Conservation (phyloP, 2,113 vertebrate genomes). For the Neotragus pygmaeus region DNA sequence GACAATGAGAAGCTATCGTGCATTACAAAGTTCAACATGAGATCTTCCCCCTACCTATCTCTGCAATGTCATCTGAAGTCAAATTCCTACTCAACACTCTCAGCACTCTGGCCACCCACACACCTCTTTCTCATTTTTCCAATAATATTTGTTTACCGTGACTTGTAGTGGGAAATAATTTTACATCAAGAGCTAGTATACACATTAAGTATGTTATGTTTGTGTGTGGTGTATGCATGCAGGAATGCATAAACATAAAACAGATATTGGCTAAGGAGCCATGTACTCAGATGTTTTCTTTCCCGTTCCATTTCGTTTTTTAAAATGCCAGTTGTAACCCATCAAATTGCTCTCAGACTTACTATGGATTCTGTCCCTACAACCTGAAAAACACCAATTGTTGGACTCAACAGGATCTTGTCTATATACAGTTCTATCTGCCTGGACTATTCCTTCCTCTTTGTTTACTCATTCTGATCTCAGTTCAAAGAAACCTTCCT, state of each 20-base stretch:
- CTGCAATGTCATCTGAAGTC: not conserved
- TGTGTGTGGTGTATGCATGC: not conserved
- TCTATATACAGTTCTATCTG: not conserved
- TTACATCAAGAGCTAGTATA: not conserved
- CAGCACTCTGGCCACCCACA: not conserved
- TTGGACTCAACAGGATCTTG: not conserved
- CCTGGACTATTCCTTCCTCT: not conserved
- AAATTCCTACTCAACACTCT: not conserved
- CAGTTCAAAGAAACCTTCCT: slow-evolving; percentile 25
- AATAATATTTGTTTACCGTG: not conserved
- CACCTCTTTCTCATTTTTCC: not conserved
- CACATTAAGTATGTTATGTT: not conserved
- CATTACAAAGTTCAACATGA: not conserved
- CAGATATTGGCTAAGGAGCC: not conserved
- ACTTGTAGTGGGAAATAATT: not conserved
- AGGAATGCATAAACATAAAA: not conserved
- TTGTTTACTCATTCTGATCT: not conserved
- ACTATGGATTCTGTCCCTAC: not conserved
- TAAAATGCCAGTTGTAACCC: not conserved
- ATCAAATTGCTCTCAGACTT: not conserved
- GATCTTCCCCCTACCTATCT: not conserved
- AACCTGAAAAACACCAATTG: not conserved
- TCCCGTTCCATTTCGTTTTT: not conserved
- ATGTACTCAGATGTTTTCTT: not conserved
- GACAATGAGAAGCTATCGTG: not conserved